phyloP scores from a whole-genome alignment of 2,113 vertebrate genomes.

The Otocyon megalotis region DNA sequence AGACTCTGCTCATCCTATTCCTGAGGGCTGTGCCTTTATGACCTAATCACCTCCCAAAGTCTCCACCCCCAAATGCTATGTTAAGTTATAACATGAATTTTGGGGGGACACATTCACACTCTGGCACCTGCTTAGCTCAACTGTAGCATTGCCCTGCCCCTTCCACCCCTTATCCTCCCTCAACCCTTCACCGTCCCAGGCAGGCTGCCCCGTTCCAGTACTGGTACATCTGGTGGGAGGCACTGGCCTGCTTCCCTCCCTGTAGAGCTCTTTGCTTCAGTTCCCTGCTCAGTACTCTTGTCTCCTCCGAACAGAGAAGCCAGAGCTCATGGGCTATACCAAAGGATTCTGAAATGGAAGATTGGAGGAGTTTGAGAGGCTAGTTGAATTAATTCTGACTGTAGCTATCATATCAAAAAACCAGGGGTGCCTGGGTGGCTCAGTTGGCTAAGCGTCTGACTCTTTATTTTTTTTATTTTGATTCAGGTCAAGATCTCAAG shows the following conservation, averaged over 20 bases:
- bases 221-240: neutral
- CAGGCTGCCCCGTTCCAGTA: neutral
- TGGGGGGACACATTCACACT: neutral
- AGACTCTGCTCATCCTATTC: neutral
- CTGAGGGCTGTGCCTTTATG: neutral
- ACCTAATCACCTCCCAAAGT: neutral
- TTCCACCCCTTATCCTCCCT: fast-evolving
- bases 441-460: neutral
- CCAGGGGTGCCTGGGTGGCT: neutral
- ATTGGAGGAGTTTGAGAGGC: neutral
- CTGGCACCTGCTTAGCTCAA: neutral
- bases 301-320: neutral
- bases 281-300: neutral
- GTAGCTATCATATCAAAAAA: neutral
- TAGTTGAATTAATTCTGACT: neutral
- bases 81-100: neutral
- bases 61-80: neutral
- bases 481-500: neutral
- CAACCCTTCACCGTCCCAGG: neutral
- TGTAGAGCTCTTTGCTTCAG: neutral
- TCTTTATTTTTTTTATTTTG: neutral
- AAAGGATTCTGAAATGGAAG: neutral
- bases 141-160: neutral
- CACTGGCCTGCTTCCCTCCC: neutral
- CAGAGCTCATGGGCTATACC: neutral